Evolutionary conservation across 1,140 invertebrate species (phyloP).

Genomic region (Theocolax elegans): DNA sequence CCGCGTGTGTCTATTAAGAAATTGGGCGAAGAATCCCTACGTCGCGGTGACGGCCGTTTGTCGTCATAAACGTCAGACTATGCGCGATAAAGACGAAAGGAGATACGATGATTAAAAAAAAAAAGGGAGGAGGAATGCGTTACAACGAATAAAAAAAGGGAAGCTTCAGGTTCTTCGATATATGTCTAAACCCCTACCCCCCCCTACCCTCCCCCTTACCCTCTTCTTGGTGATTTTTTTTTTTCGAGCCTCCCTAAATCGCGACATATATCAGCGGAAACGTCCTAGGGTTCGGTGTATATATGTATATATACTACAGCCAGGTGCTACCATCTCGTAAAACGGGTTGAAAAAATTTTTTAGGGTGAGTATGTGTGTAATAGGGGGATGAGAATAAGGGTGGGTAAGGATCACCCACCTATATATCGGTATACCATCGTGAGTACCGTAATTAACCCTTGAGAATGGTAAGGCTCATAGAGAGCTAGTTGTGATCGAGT

Average conservation of each 20-base stretch:
- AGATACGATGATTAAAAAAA: slow-evolving; percentile 29
- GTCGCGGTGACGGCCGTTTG: slow-evolving; percentile 51
- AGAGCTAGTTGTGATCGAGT: too few species aligned
- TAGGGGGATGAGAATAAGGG: neutral
- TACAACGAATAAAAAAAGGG: neutral
- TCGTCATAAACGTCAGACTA: slow-evolving; percentile 56
- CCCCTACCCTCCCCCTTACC: too few species aligned
- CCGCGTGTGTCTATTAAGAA: slow-evolving; percentile 40
- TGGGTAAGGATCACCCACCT: slow-evolving; percentile 16
- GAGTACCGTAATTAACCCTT: slow-evolving; percentile 14
- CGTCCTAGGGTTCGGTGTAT: slow-evolving; percentile 48
- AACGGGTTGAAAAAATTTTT: slow-evolving; percentile 46
- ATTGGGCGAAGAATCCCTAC: slow-evolving; percentile 9
- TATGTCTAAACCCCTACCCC: too few species aligned
- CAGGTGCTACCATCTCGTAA: slow-evolving; percentile 49
- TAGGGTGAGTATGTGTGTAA: neutral
- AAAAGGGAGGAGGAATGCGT: neutral
- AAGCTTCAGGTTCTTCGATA: slow-evolving; percentile 34
- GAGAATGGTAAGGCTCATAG: too few species aligned
- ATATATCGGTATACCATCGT: neutral
- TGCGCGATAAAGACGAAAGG: slow-evolving; percentile 50
- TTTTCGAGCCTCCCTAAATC: slow-evolving; percentile 43
- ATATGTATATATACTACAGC: too few species aligned
- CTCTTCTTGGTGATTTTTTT: too few species aligned
- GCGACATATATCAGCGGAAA: slow-evolving; percentile 53